phyloP scores from a whole-genome alignment of 2,888 invertebrate species.

The Athrips mouffetella region DNA sequence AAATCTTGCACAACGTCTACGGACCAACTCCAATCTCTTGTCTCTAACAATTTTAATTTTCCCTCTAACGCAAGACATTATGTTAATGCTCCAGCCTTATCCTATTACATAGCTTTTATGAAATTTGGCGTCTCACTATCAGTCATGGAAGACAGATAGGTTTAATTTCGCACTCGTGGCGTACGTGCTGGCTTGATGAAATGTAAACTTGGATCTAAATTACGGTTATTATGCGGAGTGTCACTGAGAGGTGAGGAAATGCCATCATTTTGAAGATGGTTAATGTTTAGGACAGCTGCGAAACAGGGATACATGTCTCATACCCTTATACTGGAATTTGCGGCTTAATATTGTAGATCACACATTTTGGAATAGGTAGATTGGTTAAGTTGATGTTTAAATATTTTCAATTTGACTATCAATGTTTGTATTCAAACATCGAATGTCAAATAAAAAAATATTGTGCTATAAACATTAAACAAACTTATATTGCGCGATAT shows the following conservation, averaged over 20 bases:
- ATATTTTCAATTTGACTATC: no score
- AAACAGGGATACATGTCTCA: no score
- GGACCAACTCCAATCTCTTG: neutral
- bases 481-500: no score
- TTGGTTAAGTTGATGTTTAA: no score
- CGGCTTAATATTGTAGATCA: no score
- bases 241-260: neutral
- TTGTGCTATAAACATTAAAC: no score
- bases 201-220: slow-evolving; percentile 7
- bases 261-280: neutral
- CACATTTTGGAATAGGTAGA: no score
- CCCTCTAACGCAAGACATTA: slow-evolving; percentile 1
- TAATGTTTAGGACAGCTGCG: neutral
- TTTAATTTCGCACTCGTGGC: slow-evolving; percentile 23
- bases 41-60: neutral
- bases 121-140: slow-evolving; percentile 19
- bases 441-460: no score
- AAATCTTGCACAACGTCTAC: no score
- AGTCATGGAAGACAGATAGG: slow-evolving; percentile 21
- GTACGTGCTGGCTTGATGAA: slow-evolving; percentile 12
- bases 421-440: no score
- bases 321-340: no score
- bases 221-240: slow-evolving; percentile 6
- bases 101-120: slow-evolving; percentile 15
- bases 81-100: slow-evolving; percentile 4